A percentile compares a stretch with the other conserved stretches of the same genome.
Evolutionary conservation across 2,888 invertebrate species (phyloP).

Genomic region (Dilophus febrilis): DNA sequence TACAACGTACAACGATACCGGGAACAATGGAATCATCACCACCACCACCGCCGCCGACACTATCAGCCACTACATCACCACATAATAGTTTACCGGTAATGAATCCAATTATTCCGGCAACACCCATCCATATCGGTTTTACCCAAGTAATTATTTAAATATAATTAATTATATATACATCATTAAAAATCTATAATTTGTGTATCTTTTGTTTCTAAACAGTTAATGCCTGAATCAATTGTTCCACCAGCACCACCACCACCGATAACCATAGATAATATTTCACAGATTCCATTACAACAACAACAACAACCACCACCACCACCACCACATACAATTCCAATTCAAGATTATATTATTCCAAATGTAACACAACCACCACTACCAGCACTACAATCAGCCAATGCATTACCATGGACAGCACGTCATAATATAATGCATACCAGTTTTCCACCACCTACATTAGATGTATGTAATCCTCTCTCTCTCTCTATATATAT

Average conservation of each 20-base stretch:
- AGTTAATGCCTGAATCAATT: too few species aligned
- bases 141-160: constrained; percentile 23
- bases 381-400: not conserved
- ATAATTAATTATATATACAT: too few species aligned
- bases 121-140: constrained; percentile 20
- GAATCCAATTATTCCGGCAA: constrained; percentile 22
- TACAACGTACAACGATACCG: not conserved
- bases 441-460: constrained; percentile 13
- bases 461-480: constrained; percentile 18
- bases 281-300: not conserved
- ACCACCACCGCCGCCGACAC: constrained; percentile 13
- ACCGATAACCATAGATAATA: too few species aligned
- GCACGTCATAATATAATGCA: not conserved
- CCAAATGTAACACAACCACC: too few species aligned
- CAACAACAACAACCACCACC: too few species aligned
- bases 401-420: not conserved
- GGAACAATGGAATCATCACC: constrained; percentile 2
- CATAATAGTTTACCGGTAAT: constrained; percentile 14
- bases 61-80: constrained; percentile 9
- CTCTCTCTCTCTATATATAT: too few species aligned
- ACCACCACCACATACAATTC: too few species aligned
- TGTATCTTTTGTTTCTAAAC: too few species aligned
- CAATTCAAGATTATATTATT: too few species aligned
- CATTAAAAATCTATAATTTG: too few species aligned
- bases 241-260: too few species aligned